These are phyloP conservation scores for Callocephalon fimbriatum DNA, from an alignment of 2,113 vertebrate species.

Conservation along the genomic window DNA sequence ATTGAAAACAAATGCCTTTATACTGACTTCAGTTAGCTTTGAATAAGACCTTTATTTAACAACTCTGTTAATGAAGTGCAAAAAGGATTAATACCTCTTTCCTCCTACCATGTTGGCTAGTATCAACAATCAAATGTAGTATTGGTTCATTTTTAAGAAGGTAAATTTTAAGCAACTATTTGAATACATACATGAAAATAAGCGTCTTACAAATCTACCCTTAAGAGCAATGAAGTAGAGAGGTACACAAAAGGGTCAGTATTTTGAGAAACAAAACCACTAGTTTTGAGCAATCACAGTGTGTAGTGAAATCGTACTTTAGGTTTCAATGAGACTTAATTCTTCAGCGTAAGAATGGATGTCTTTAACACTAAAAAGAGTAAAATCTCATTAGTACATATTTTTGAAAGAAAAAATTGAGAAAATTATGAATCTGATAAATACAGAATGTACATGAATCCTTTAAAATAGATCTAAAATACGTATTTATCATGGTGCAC, in stretches of 20 bases:
- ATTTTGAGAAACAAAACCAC: accelerated
- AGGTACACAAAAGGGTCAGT: background rate
- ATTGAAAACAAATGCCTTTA: background rate
- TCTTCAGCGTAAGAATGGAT: background rate
- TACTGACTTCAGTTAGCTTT: background rate
- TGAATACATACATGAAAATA: background rate
- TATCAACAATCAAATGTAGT: background rate
- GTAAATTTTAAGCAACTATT: background rate
- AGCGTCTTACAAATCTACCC: background rate
- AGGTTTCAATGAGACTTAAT: background rate
- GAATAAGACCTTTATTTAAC: background rate
- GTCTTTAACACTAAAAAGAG: background rate
- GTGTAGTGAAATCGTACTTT: background rate
- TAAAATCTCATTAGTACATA: background rate
- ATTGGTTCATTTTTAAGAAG: background rate
- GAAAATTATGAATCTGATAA: background rate
- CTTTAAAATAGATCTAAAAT: background rate
- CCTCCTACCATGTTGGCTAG: background rate
- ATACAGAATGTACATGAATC: background rate
- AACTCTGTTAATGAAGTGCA: background rate
- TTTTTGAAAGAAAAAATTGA: background rate
- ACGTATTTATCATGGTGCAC: background rate
- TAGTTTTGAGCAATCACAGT: background rate
- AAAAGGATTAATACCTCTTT: background rate
- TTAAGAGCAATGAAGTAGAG: background rate